Conservation (phyloP, 2,797 vertebrate species). For the Alcedo quadribrachys region DNA sequence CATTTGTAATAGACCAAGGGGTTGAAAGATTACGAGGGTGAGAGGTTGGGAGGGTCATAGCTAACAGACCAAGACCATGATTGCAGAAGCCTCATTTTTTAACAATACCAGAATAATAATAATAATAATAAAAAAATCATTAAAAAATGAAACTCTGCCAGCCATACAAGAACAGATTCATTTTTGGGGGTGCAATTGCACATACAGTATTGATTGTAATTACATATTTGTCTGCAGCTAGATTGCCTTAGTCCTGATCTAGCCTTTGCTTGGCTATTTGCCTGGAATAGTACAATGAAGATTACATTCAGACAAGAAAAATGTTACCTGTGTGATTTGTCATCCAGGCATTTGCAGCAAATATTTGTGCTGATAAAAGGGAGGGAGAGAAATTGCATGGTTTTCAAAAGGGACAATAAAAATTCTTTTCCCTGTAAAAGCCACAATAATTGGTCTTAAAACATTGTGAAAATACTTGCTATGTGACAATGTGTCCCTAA, state of each 20-base stretch:
- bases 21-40: background rate
- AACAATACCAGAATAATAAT: background rate
- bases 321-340: conserved; percentile 26
- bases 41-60: background rate
- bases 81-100: background rate
- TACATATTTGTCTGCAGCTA: conserved; percentile 42
- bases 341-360: conserved; percentile 37
- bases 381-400: background rate
- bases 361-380: conserved; percentile 47
- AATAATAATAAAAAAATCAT: background rate
- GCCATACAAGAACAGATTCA: background rate
- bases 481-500: background rate
- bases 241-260: conserved; percentile 47
- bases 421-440: background rate
- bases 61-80: background rate
- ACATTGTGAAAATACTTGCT: background rate
- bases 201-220: conserved; percentile 50
- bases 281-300: conserved; percentile 50
- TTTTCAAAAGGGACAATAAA: conserved; percentile 15
- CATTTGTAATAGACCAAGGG: background rate
- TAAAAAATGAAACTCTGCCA: background rate
- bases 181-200: background rate
- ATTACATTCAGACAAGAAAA: conserved; percentile 50
- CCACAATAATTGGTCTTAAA: background rate
- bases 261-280: conserved; percentile 24